Percentiles rank a stretch among this genome's conserved stretches.
Conservation (phyloP, 2,113 vertebrate genomes). For the Pseudopodoces humilis region DNA sequence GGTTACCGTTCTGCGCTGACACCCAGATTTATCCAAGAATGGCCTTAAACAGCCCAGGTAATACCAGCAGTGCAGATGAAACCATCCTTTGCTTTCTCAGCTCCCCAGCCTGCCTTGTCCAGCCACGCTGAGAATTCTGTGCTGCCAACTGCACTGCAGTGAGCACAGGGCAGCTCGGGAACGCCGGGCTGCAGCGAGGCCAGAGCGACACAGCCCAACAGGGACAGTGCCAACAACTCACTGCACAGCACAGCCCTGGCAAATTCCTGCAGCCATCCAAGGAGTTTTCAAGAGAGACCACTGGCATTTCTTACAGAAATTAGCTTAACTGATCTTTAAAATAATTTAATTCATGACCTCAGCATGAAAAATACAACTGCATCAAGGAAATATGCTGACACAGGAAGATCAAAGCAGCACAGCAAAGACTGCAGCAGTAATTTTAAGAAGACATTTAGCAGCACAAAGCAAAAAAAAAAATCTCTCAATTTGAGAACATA, state of each 20-base stretch:
- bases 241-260: neutral
- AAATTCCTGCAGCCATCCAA: neutral
- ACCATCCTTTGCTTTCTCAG: neutral
- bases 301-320: neutral
- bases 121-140: neutral
- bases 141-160: neutral
- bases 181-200: fast-evolving
- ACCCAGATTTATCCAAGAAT: neutral
- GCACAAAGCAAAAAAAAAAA: neutral
- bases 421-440: neutral
- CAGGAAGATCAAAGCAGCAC: neutral
- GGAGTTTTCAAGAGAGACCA: neutral
- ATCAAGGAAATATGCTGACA: neutral
- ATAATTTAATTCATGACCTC: neutral
- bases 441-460: neutral
- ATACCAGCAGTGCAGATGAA: neutral
- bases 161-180: neutral
- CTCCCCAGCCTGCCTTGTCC: neutral
- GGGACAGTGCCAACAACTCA: neutral
- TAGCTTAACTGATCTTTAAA: neutral
- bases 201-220: neutral
- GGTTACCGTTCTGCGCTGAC: neutral
- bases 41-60: neutral
- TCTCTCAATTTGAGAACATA: neutral
- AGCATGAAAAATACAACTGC: neutral